phyloP scores from a whole-genome alignment of 2,797 vertebrate species.

The Megalops cyprinoides region DNA sequence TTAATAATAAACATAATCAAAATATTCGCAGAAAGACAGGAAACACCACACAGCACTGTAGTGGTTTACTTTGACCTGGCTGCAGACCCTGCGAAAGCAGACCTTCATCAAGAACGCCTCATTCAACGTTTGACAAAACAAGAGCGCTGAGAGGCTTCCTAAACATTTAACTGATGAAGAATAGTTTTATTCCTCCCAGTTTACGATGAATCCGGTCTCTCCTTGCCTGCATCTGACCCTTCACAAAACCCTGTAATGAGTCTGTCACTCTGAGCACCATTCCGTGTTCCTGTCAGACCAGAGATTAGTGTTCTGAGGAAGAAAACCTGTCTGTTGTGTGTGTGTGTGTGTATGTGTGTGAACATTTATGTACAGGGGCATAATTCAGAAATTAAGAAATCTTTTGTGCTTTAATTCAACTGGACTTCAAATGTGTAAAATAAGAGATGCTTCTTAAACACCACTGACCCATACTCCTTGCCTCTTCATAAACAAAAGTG shows the following conservation, averaged over 20 bases:
- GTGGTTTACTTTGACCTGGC: constrained; percentile 11
- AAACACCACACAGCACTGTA: background rate
- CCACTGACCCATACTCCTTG: background rate
- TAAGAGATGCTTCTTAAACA: background rate
- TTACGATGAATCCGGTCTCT: constrained; percentile 5
- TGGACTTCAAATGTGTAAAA: background rate
- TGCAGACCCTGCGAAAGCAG: constrained; percentile 6
- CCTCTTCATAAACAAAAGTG: too few relatives aligned
- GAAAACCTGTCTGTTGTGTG: background rate
- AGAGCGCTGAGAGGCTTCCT: background rate
- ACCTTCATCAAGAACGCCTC: too few relatives aligned
- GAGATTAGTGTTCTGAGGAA: background rate
- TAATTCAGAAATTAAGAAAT: background rate
- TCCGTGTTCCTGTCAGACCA: background rate
- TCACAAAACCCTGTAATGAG: background rate
- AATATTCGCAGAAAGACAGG: background rate
- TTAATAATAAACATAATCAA: too few relatives aligned
- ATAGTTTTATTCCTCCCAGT: background rate
- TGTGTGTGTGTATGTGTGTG: background rate
- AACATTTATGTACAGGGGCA: too few relatives aligned
- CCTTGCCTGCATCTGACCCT: background rate
- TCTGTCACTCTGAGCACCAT: background rate
- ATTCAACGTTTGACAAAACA: background rate
- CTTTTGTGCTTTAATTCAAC: background rate
- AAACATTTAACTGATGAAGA: background rate